Evolutionary conservation across 2,113 vertebrate species (phyloP).

Genomic region (Chloebia gouldiae): DNA sequence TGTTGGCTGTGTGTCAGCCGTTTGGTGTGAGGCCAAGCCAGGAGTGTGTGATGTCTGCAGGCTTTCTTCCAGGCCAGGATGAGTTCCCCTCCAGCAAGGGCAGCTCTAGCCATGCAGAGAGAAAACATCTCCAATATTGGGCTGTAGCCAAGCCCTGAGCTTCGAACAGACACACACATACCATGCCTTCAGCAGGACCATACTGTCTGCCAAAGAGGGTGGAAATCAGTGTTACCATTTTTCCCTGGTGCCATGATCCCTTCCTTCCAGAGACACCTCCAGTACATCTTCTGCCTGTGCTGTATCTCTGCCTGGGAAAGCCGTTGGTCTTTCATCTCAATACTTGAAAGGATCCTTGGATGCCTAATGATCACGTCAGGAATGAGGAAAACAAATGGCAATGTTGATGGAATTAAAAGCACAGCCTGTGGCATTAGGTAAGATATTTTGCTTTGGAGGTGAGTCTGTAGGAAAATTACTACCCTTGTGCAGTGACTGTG

Average conservation of each 20-base stretch:
- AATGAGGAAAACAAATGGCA: background rate
- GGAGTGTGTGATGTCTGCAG: background rate
- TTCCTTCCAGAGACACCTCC: background rate
- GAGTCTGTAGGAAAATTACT: background rate
- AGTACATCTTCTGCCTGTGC: background rate
- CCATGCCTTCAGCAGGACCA: background rate
- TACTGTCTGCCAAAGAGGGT: background rate
- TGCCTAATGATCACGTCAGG: fast-evolving
- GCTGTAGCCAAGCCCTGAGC: background rate
- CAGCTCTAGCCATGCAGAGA: background rate
- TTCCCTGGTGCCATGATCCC: no score
- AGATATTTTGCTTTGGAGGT: background rate
- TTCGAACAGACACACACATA: background rate
- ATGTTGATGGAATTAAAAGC: background rate
- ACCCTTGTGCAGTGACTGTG: background rate
- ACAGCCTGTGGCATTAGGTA: background rate
- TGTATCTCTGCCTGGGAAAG: background rate
- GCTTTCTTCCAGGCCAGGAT: background rate
- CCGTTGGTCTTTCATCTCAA: background rate
- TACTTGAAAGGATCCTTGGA: background rate
- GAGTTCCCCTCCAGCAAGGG: background rate
- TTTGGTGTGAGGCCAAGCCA: background rate
- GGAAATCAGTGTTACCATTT: background rate
- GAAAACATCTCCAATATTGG: background rate
- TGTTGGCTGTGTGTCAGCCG: background rate